A percentile compares a stretch with the other conserved stretches of the same genome.
These are phyloP conservation scores for Habroteleia sp. DNA, from an alignment of 2,888 invertebrate species.

Conservation along the genomic window DNA sequence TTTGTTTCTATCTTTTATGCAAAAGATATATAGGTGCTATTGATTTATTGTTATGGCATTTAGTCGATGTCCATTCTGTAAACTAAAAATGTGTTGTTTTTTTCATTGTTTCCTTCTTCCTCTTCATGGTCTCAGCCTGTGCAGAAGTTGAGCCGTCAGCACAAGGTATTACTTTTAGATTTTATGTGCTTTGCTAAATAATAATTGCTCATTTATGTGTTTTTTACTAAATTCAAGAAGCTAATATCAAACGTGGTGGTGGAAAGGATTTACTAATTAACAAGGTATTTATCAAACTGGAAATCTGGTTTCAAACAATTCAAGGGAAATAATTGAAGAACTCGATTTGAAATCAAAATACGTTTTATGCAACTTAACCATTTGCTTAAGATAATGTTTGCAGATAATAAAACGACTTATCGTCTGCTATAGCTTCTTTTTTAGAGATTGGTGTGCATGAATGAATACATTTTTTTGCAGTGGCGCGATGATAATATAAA, in stretches of 20 bases:
- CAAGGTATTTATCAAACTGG: conserved; percentile 33
- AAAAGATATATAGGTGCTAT: conserved; percentile 7
- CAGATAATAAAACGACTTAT: no score
- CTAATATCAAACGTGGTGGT: conserved; percentile 47
- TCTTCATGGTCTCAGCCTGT: conserved; percentile 72
- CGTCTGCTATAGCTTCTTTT: no score
- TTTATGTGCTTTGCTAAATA: conserved; percentile 63
- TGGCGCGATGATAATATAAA: no score
- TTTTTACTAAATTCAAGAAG: conserved; percentile 29
- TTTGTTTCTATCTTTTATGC: no score
- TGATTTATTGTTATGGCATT: conserved; percentile 49
- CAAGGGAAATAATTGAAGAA: no score
- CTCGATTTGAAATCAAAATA: no score
- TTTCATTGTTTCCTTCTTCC: conserved; percentile 71
- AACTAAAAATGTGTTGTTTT: conserved; percentile 79
- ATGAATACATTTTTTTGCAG: no score
- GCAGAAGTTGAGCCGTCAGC: conserved; percentile 76
- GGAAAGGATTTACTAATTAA: conserved; percentile 33
- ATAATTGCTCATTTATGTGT: conserved; percentile 10
- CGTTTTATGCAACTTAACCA: no score
- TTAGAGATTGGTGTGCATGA: no score
- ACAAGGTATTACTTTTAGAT: conserved; percentile 76
- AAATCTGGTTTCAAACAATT: no score
- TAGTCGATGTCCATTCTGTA: conserved; percentile 69
- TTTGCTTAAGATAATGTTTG: no score